Evolutionary conservation across 2,797 vertebrate species (phyloP), one percentile per base, ranked within the genome.

Genomic region (Tenualosa thibaudeaui): DNA sequence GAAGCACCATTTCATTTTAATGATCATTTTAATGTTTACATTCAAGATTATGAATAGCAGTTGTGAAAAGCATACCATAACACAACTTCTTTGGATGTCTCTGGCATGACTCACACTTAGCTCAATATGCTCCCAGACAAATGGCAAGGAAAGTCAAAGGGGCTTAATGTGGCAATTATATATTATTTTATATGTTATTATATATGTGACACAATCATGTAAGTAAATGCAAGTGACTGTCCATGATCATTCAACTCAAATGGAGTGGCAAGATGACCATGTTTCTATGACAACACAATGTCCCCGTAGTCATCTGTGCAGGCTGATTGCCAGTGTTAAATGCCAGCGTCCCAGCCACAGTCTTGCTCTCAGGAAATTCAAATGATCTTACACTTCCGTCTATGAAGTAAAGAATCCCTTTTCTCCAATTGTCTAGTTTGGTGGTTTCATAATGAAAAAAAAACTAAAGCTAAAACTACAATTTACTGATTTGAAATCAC

Each of bases 271-370:
- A 19, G 17, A 46, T 37, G 12, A 40, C 3, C 15, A 17, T 40
- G 40, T 78, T n/a, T 78, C 71, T 78, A 46, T 78, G 71, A 46
- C 71, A 46, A 78, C 71, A 40, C 19, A 17, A 78, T 78, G 71
- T 71, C 31, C 65, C 13, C 37, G 26, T 37, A 37, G 37, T 43
- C 43, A 1, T 22, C 37, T 43, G 71, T 5, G 5, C 31, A 31
- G 37, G 40, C 40, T 78, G 37, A 60, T n/a, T 60, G n/a, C 22
- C n/a, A 8, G 54, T 56, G 54, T 56, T 56, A 22, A 56, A 56
- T 56, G 54, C 3, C 17, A 56, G 3, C 19, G 54, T 22, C 54
- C 54, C 54, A 56, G 54, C 54, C 58, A 60, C 7, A 9, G 19
- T 7, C 54, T 60, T 60, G 6, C 6, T n/a, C 6, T 60, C 58